Conservation (phyloP, 2,797 vertebrate species). For the Eulemur albifrons region DNA sequence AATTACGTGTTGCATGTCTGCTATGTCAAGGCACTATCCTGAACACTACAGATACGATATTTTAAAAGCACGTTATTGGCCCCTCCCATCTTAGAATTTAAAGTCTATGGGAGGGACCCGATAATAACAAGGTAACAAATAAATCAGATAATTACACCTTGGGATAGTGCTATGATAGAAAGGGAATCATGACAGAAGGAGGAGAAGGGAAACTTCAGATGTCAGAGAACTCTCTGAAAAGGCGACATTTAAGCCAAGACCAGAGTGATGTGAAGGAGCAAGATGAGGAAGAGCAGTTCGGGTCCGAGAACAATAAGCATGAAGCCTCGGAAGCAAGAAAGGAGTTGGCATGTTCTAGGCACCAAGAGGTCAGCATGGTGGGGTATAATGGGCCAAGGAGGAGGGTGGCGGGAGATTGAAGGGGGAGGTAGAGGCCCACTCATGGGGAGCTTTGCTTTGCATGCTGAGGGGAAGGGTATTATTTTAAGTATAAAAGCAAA, state of each 20-base stretch:
- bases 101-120: not conserved
- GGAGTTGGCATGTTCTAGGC: not conserved
- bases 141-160: not conserved
- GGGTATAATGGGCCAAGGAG: not conserved
- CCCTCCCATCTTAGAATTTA: conserved; percentile 1
- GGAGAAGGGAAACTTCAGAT: not conserved
- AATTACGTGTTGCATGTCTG: not conserved
- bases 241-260: not conserved
- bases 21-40: not conserved
- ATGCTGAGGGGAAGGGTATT: not conserved
- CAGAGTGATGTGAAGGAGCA: not conserved
- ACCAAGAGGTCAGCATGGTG: not conserved
- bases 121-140: not conserved
- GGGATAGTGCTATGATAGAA: not conserved
- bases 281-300: not conserved
- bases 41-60: not conserved
- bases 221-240: not conserved
- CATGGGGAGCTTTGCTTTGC: not conserved
- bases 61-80: not conserved
- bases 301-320: not conserved
- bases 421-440: not conserved
- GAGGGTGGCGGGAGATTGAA: not conserved
- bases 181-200: not conserved
- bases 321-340: not conserved
- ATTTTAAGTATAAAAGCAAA: not conserved